These are phyloP conservation scores for Eptatretus burgeri DNA, from an alignment of 2,113 vertebrate species.

Conservation along the genomic window DNA sequence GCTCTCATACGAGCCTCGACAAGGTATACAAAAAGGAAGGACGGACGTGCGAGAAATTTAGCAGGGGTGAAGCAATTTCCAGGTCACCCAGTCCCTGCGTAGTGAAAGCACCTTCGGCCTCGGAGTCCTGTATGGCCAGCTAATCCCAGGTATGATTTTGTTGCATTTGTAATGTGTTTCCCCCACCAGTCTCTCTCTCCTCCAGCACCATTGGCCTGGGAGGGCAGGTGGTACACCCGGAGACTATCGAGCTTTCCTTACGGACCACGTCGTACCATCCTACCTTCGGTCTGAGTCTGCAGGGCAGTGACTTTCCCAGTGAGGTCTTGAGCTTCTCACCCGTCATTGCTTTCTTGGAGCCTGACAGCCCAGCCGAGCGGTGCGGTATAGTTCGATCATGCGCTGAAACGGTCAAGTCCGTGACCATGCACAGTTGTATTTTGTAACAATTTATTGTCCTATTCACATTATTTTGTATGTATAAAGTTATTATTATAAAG, in stretches of 20 bases:
- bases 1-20: too few species aligned
- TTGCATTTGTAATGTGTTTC: not conserved
- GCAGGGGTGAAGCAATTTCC: too few species aligned
- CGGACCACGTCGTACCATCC: conserved; percentile 32
- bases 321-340: conserved; percentile 66
- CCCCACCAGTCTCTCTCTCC: conserved; percentile 43
- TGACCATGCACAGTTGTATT: not conserved
- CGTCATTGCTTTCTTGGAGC: conserved; percentile 64
- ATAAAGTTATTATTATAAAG: not conserved
- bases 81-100: too few species aligned
- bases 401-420: not conserved
- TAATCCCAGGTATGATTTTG: too few species aligned
- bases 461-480: not conserved
- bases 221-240: conserved; percentile 69
- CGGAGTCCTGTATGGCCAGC: too few species aligned
- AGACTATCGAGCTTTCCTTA: conserved; percentile 55
- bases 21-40: too few species aligned
- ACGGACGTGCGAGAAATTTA: too few species aligned
- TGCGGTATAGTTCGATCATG: conserved; percentile 15
- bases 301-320: conserved; percentile 76
- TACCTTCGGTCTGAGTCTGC: conserved; percentile 29
- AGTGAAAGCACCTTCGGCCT: too few species aligned
- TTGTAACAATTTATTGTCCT: not conserved
- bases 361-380: conserved; percentile 85
- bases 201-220: conserved; percentile 71